Conservation (phyloP, 2,888 invertebrate species). For the Theretra japonica region DNA sequence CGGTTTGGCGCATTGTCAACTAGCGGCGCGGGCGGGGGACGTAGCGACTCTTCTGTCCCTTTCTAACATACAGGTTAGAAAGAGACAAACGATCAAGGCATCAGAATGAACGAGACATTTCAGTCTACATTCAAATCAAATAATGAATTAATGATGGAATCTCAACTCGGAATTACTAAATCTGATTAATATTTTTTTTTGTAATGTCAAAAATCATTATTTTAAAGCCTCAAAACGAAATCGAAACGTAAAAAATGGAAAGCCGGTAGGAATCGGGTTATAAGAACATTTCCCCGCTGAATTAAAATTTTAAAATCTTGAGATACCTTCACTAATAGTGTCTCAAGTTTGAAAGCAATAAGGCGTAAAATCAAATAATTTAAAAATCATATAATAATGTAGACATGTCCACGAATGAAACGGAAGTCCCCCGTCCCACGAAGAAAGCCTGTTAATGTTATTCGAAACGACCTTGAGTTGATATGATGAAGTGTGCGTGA, state of each 20-base stretch:
- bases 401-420: background rate
- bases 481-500: slow-evolving; percentile 11
- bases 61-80: slow-evolving; percentile 9
- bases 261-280: no score
- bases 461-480: slow-evolving; percentile 11
- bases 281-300: no score
- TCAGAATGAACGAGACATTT: background rate
- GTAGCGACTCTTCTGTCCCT: slow-evolving; percentile 15
- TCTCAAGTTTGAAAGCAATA: no score
- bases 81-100: background rate
- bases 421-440: background rate
- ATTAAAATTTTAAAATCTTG: background rate
- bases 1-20: slow-evolving; percentile 74
- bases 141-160: background rate
- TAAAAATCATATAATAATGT: no score
- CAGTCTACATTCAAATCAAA: background rate
- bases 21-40: slow-evolving; percentile 33
- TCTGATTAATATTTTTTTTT: no score
- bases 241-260: no score
- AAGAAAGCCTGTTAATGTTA: slow-evolving; percentile 21
- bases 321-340: no score
- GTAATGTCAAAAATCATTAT: no score
- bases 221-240: background rate
- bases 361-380: no score
- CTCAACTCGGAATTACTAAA: background rate